Conservation (phyloP, 2,113 vertebrate species). For the Sinocyclocheilus anshuiensis region DNA sequence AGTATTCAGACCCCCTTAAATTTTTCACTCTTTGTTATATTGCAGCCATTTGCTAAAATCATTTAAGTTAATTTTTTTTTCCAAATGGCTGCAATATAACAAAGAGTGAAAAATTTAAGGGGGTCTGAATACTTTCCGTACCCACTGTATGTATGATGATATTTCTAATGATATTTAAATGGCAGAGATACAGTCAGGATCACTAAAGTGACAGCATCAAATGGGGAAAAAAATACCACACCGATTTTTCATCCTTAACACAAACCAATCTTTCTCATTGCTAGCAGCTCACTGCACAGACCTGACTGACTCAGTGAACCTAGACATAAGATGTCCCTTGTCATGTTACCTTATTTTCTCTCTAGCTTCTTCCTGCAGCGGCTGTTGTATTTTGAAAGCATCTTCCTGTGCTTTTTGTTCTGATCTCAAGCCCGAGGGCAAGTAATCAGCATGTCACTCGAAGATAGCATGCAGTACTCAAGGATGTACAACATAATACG, state of each 20-base stretch:
- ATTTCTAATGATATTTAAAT: not conserved
- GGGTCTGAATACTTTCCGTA: too few relatives aligned
- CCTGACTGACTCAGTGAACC: not conserved
- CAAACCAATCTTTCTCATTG: not conserved
- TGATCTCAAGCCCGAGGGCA: not conserved
- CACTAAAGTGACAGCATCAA: not conserved
- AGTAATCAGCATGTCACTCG: constrained; percentile 24
- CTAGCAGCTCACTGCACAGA: constrained; percentile 7
- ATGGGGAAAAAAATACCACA: not conserved
- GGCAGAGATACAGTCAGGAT: not conserved
- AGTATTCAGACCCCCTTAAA: too few relatives aligned
- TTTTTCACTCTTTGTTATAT: too few relatives aligned
- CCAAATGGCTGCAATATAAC: too few relatives aligned
- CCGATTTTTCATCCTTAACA: not conserved
- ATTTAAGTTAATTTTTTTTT: too few relatives aligned
- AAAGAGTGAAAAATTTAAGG: too few relatives aligned
- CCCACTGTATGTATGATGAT: not conserved
- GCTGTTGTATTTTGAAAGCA: constrained; percentile 4
- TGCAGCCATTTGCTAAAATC: too few relatives aligned
- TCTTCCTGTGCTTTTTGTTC: constrained; percentile 13
- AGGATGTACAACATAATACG: constrained; percentile 26
- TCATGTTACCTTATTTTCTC: constrained; percentile 14
- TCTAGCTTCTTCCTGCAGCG: not conserved
- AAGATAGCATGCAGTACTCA: constrained; percentile 9
- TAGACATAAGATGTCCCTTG: constrained; percentile 5